These are phyloP conservation scores for Ormyrus rosae DNA, from an alignment of 2,888 invertebrate genomes.

Conservation along the genomic window DNA sequence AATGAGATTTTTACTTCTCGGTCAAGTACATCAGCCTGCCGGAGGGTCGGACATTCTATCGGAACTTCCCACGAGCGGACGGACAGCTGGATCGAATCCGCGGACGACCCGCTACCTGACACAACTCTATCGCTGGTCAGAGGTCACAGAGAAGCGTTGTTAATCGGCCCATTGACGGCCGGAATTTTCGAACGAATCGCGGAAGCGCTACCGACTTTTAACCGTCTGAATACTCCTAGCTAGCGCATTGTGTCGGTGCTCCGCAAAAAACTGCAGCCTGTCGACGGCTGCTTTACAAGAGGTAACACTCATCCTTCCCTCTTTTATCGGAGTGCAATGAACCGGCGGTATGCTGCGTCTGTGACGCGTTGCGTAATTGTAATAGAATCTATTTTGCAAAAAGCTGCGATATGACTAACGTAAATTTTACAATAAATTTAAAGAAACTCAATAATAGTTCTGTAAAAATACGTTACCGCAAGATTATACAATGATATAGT, in stretches of 20 bases:
- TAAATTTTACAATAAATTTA: neutral
- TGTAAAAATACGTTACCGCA: neutral
- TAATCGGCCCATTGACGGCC: conserved; percentile 56
- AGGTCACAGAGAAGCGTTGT: conserved; percentile 59
- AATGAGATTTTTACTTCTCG: neutral
- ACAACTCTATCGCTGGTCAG: conserved; percentile 43
- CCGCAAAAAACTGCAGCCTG: neutral
- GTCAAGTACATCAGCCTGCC: neutral
- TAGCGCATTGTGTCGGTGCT: conserved; percentile 22
- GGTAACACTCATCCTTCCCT: conserved; percentile 10
- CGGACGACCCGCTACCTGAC: conserved; percentile 25
- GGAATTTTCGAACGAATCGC: conserved; percentile 66
- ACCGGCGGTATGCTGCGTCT: neutral
- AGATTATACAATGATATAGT: conserved; percentile 1
- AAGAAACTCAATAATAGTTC: neutral
- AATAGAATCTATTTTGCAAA: too few species aligned
- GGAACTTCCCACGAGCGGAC: conserved; percentile 39
- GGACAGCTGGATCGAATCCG: conserved; percentile 20
- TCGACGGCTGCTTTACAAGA: neutral
- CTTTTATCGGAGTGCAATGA: conserved; percentile 24
- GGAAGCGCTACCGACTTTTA: conserved; percentile 9
- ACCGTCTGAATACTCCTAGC: conserved; percentile 24
- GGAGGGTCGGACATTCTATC: neutral
- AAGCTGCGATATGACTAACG: too few species aligned
- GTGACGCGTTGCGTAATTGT: too few species aligned